A percentile compares a stretch with the other conserved stretches of the same genome.
Conservation (phyloP, 2,888 invertebrate genomes). For the Fragum sueziense region DNA sequence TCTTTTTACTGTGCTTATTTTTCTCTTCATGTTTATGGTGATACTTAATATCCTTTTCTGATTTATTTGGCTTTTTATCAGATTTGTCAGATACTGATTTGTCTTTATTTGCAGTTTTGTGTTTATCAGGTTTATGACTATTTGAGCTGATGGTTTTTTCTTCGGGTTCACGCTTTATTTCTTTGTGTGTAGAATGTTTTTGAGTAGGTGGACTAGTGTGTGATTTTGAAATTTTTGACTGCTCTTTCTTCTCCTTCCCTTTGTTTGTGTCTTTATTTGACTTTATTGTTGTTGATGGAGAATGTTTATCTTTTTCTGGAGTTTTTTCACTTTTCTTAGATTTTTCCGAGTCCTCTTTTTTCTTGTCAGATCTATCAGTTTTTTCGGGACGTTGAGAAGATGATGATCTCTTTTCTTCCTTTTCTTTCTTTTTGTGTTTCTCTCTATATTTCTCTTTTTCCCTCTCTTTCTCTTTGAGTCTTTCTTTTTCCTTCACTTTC, state of each 20-base stretch:
- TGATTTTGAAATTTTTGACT: constrained; percentile 3
- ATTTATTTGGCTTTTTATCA: constrained; percentile 33
- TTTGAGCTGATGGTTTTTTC: not conserved
- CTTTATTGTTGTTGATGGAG: not conserved
- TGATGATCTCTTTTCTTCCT: not conserved
- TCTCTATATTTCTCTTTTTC: constrained; percentile 27
- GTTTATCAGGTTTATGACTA: not conserved
- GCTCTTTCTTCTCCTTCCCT: not conserved
- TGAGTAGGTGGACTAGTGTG: not conserved
- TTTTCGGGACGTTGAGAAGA: constrained; percentile 1
- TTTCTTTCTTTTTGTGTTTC: not conserved
- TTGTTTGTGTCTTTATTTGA: constrained; percentile 1
- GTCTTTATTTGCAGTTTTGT: constrained; percentile 23
- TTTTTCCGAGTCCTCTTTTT: constrained; percentile 7
- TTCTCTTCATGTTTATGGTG: constrained; percentile 22
- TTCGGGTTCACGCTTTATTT: not conserved
- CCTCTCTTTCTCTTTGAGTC: constrained; percentile 29
- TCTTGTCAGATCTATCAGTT: constrained; percentile 6
- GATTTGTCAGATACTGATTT: constrained; percentile 11
- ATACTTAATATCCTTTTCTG: constrained; percentile 32
- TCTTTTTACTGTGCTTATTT: constrained; percentile 23
- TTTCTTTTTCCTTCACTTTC: constrained; percentile 25
- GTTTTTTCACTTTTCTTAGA: constrained; percentile 5
- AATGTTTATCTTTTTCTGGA: constrained; percentile 13
- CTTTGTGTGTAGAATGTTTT: not conserved